Evolutionary conservation across 2,113 vertebrate species (phyloP).

Genomic region (Penelope pileata): DNA sequence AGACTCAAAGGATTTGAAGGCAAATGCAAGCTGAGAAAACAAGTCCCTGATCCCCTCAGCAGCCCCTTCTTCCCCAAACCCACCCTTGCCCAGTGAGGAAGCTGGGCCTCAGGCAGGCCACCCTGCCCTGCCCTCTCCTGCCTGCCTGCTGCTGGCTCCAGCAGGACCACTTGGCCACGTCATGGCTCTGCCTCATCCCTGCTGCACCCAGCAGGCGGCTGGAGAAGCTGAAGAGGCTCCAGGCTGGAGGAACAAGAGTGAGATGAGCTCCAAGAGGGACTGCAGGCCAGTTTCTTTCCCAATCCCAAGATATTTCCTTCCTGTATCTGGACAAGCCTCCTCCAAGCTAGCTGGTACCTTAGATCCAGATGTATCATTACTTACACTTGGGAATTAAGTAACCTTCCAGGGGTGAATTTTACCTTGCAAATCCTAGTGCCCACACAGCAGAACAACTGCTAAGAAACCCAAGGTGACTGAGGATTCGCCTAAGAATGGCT

Average conservation of each 20-base stretch:
- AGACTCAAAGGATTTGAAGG: neutral
- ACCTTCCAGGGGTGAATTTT: neutral
- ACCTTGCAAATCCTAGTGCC: neutral
- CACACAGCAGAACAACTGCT: neutral
- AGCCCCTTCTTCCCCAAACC: neutral
- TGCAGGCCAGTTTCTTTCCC: neutral
- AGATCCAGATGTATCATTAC: neutral
- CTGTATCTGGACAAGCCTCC: neutral
- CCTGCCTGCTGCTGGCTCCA: neutral
- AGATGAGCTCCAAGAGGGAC: neutral
- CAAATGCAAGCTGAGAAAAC: constrained; percentile 34
- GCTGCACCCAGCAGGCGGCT: fast-evolving
- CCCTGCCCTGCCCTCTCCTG: neutral
- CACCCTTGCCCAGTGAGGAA: constrained; percentile 1
- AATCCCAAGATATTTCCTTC: neutral
- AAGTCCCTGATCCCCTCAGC: neutral
- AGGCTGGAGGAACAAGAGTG: neutral
- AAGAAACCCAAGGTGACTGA: neutral
- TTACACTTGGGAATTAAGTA: neutral
- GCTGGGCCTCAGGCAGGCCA: neutral
- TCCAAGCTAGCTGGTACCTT: neutral
- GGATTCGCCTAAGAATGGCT: neutral
- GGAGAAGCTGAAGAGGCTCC: neutral
- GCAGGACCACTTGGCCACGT: neutral
- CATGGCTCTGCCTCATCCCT: neutral